phyloP scores from a whole-genome alignment of 2,888 invertebrate species.

The Cordilura impudica region DNA sequence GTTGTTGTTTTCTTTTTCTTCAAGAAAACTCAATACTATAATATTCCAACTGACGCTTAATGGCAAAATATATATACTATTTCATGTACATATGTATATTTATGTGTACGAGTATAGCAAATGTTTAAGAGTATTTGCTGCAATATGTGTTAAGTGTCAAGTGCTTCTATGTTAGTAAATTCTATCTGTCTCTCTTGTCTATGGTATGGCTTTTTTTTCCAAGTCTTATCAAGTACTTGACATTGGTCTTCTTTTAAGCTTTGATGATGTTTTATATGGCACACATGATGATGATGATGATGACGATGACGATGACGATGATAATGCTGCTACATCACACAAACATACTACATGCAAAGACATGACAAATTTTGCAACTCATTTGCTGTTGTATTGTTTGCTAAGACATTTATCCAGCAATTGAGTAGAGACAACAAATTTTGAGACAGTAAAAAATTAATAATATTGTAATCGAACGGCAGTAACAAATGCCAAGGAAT shows the following conservation, averaged over 20 bases:
- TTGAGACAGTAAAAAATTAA: constrained; percentile 34
- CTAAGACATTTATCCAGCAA: constrained; percentile 39
- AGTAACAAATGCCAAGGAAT: constrained; percentile 3
- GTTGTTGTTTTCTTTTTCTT: too few species aligned
- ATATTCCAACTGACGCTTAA: too few species aligned
- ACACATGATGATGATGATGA: background rate
- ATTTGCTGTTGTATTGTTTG: constrained; percentile 44
- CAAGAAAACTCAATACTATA: too few species aligned
- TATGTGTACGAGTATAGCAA: background rate
- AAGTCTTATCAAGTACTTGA: constrained; percentile 24
- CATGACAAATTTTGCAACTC: constrained; percentile 51
- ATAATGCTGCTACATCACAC: background rate
- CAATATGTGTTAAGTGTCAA: constrained; percentile 13
- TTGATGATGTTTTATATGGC: constrained; percentile 1
- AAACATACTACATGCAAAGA: background rate
- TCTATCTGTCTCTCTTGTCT: background rate
- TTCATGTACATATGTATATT: background rate
- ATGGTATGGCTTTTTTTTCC: background rate
- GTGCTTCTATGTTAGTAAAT: constrained; percentile 11
- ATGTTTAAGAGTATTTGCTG: constrained; percentile 16
- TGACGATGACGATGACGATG: constrained; percentile 1
- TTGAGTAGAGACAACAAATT: constrained; percentile 46
- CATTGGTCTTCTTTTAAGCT: background rate
- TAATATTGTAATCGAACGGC: constrained; percentile 52
- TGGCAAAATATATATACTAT: too few species aligned